Percentiles rank a stretch among this genome's conserved stretches.
These are phyloP conservation scores for Tribolium castaneum DNA, from an alignment of 1,140 invertebrate species.

Conservation along the genomic window DNA sequence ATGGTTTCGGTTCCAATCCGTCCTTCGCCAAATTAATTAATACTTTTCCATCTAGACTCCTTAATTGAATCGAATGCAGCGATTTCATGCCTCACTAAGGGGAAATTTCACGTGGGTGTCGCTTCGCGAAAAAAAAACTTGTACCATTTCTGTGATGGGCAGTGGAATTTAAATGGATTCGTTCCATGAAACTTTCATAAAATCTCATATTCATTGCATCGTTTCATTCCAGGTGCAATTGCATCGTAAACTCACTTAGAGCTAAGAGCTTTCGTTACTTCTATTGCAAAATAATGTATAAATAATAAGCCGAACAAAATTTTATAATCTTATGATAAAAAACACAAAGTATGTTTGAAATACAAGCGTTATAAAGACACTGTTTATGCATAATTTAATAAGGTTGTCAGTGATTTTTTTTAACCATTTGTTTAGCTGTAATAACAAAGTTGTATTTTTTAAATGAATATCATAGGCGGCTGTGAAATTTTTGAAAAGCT, in stretches of 20 bases:
- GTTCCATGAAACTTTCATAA: neutral
- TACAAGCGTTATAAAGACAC: no score
- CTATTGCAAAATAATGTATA: no score
- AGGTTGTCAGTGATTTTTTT: no score
- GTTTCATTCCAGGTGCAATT: neutral
- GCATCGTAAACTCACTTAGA: neutral
- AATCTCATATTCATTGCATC: neutral
- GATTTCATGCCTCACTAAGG: slow-evolving; percentile 22
- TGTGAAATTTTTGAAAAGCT: no score
- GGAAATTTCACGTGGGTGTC: neutral
- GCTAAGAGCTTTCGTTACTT: no score
- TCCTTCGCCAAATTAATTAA: slow-evolving; percentile 27
- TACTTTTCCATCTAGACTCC: slow-evolving; percentile 11
- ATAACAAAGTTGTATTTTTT: no score
- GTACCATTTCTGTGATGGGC: neutral
- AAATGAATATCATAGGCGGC: no score
- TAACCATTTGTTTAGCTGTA: no score
- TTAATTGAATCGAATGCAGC: slow-evolving; percentile 22
- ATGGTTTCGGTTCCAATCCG: slow-evolving; percentile 7
- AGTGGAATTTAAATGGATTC: neutral
- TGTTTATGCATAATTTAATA: no score
- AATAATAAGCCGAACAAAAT: no score
- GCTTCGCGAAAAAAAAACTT: neutral
- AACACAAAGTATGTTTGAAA: no score
- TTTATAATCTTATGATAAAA: no score